These are phyloP conservation scores for Drosophila maculinotata DNA, from an alignment of 2,888 invertebrate genomes.

Conservation along the genomic window DNA sequence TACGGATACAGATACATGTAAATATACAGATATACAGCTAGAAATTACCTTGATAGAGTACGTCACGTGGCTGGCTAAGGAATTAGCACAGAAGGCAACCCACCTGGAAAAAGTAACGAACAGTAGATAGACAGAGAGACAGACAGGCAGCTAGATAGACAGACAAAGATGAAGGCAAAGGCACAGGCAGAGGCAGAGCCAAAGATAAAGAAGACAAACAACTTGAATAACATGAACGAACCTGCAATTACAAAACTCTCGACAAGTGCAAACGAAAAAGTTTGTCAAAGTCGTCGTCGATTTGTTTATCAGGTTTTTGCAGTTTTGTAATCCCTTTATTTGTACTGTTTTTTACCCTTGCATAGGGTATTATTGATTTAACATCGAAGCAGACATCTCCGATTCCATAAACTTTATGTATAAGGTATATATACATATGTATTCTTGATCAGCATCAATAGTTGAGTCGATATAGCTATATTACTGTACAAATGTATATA, in stretches of 20 bases:
- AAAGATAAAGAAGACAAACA: conserved; percentile 36
- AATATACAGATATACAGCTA: conserved; percentile 14
- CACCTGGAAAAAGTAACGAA: conserved; percentile 15
- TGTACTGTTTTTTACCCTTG: conserved; percentile 7
- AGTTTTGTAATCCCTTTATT: conserved; percentile 34
- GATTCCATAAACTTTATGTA: no score
- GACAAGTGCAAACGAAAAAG: conserved; percentile 26
- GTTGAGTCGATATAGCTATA: no score
- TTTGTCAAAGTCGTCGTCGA: conserved; percentile 61
- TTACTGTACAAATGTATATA: no score
- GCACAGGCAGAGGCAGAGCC: background rate
- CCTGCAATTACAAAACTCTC: conserved; percentile 60
- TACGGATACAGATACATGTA: conserved; percentile 10
- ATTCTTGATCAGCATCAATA: no score
- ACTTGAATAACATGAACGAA: conserved; percentile 58
- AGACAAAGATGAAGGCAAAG: background rate
- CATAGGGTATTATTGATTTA: background rate
- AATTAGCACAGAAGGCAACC: conserved; percentile 30
- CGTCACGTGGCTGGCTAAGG: conserved; percentile 30
- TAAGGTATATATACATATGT: no score
- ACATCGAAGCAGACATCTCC: no score
- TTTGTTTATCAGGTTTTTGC: conserved; percentile 43
- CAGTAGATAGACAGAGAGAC: conserved; percentile 1
- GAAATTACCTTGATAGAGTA: conserved; percentile 34
- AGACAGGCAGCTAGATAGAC: background rate